These are phyloP conservation scores for Ceratoteleas bidentatus DNA, from an alignment of 1,140 invertebrate genomes.

Conservation along the genomic window DNA sequence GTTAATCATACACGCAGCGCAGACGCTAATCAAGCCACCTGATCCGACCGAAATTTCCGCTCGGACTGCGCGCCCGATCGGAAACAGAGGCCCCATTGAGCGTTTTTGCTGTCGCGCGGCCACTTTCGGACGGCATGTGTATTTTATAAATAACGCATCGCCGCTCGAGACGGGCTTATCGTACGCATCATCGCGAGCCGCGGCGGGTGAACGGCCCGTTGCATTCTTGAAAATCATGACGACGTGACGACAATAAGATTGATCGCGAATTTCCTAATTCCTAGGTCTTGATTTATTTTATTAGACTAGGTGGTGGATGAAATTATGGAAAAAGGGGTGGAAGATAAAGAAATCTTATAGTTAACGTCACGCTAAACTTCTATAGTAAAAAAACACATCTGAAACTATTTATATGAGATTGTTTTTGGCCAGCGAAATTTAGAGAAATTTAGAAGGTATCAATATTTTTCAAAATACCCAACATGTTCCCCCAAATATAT, in stretches of 20 bases:
- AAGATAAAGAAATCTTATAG: too few species aligned
- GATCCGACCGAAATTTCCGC: slow-evolving; percentile 15
- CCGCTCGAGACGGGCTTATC: slow-evolving; percentile 64
- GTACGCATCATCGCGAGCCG: slow-evolving; percentile 58
- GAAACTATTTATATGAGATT: too few species aligned
- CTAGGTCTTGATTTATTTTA: too few species aligned
- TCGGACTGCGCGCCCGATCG: slow-evolving; percentile 7
- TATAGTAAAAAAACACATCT: too few species aligned
- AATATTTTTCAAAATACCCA: too few species aligned
- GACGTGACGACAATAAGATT: slow-evolving; percentile 54
- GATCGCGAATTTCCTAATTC: slow-evolving; percentile 46
- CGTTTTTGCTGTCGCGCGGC: slow-evolving; percentile 38
- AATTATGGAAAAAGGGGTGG: not conserved
- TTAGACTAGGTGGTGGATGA: not conserved
- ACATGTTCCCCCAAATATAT: too few species aligned
- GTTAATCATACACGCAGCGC: too few species aligned
- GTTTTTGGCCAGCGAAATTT: not conserved
- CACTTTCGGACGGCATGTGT: slow-evolving; percentile 53
- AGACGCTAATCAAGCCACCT: not conserved
- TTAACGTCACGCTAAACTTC: too few species aligned
- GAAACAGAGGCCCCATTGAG: slow-evolving; percentile 35
- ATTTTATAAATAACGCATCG: slow-evolving; percentile 68
- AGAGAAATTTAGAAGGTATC: not conserved
- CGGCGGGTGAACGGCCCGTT: slow-evolving; percentile 67
- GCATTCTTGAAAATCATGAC: slow-evolving; percentile 68